Conservation (phyloP, 2,113 vertebrate species). For the Echinops telfairi region DNA sequence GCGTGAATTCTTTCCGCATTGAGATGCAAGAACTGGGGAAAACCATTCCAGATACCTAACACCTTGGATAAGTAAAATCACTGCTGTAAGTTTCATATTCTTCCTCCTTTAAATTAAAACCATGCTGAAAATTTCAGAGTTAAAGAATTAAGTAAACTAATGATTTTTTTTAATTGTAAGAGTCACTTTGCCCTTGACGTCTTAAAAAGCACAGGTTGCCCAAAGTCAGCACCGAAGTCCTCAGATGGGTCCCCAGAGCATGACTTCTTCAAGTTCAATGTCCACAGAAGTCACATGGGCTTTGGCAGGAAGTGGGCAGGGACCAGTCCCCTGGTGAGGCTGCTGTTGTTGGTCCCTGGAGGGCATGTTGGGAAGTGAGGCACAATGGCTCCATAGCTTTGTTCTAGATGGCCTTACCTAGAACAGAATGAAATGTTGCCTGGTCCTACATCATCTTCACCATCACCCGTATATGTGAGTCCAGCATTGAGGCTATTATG, state of each 20-base stretch:
- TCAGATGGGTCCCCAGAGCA: not conserved
- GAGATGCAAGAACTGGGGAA: too few relatives aligned
- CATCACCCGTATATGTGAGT: too few relatives aligned
- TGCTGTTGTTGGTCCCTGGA: not conserved
- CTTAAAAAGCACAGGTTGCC: constrained; percentile 18
- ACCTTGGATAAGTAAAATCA: too few relatives aligned
- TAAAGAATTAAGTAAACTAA: too few relatives aligned
- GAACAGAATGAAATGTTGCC: not conserved
- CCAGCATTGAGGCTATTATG: not conserved
- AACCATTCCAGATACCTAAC: too few relatives aligned
- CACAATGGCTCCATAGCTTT: not conserved
- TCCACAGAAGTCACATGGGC: rapidly evolving
- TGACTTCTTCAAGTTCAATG: rapidly evolving
- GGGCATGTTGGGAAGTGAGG: not conserved
- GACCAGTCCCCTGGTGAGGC: not conserved
- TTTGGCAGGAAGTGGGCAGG: not conserved
- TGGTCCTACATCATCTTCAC: not conserved
- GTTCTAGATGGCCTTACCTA: not conserved
- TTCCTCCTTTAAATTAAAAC: too few relatives aligned
- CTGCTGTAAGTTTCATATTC: too few relatives aligned
- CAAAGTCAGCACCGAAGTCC: not conserved
- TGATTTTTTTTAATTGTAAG: not conserved
- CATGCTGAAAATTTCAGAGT: too few relatives aligned
- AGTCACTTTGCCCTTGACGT: not conserved
- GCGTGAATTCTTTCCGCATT: too few relatives aligned